These are phyloP conservation scores for Clepsis dumicolana DNA, from an alignment of 2,888 invertebrate genomes.

Conservation along the genomic window DNA sequence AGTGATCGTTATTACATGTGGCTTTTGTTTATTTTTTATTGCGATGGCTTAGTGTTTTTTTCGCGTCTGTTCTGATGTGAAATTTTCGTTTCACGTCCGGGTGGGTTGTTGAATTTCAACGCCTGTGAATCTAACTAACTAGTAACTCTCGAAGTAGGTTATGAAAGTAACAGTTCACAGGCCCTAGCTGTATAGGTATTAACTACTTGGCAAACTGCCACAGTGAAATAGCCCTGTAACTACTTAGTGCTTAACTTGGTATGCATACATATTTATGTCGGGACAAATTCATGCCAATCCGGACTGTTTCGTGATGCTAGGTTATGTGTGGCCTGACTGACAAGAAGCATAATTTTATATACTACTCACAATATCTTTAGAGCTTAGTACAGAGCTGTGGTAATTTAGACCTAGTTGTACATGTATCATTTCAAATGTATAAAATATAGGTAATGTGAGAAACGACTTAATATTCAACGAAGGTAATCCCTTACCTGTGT, in stretches of 20 bases:
- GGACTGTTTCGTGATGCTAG: neutral
- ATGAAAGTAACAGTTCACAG: slow-evolving; percentile 17
- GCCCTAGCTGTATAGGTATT: slow-evolving; percentile 1
- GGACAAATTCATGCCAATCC: neutral
- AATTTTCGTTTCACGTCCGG: slow-evolving; percentile 30
- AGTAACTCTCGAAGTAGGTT: slow-evolving; percentile 4
- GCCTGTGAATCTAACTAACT: neutral
- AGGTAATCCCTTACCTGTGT: too few species aligned
- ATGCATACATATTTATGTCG: neutral
- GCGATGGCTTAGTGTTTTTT: slow-evolving; percentile 37
- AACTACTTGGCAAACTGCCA: slow-evolving; percentile 17
- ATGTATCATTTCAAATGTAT: too few species aligned
- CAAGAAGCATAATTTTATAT: too few species aligned
- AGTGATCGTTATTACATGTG: slow-evolving; percentile 47
- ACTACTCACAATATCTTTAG: too few species aligned
- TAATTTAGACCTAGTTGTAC: too few species aligned
- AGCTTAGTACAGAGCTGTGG: too few species aligned
- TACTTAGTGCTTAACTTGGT: neutral
- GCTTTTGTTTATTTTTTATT: slow-evolving; percentile 47
- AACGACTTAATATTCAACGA: too few species aligned
- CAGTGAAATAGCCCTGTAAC: neutral
- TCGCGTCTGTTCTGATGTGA: slow-evolving; percentile 29
- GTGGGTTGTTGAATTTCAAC: neutral
- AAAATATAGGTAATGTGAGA: too few species aligned
- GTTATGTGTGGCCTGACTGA: too few species aligned